Conservation (phyloP, 1,140 invertebrate species). For the Papilio helenus region DNA sequence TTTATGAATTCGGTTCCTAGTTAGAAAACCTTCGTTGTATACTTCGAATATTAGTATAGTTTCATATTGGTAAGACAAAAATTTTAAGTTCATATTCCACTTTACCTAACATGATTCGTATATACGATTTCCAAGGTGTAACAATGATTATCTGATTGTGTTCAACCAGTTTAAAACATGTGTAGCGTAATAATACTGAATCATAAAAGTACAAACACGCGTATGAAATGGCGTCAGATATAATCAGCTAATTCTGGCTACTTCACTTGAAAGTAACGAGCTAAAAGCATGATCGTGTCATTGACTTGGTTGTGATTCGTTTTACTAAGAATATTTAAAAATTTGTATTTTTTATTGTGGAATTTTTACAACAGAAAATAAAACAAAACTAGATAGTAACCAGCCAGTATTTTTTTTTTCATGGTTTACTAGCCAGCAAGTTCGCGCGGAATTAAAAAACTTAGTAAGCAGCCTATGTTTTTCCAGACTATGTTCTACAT, state of each 20-base stretch:
- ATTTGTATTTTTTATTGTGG: background rate
- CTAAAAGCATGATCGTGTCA: background rate
- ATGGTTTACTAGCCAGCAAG: no score
- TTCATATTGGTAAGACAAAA: no score
- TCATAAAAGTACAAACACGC: slow-evolving; percentile 3
- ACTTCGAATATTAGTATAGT: no score
- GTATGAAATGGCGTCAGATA: background rate
- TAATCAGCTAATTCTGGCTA: slow-evolving; percentile 17
- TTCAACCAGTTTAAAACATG: background rate
- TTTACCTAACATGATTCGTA: background rate
- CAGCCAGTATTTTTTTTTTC: background rate
- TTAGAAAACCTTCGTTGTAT: no score
- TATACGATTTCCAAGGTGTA: background rate
- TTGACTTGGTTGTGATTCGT: background rate
- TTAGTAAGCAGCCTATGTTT: no score
- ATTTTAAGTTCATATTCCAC: no score
- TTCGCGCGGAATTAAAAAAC: no score
- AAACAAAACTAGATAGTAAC: background rate
- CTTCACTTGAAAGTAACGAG: slow-evolving; percentile 14
- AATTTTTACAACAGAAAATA: background rate
- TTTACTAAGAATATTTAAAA: background rate
- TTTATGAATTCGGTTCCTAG: no score
- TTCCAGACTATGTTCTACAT: no score
- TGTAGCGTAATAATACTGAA: background rate
- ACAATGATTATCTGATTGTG: background rate